phyloP scores from a whole-genome alignment of 1,140 invertebrate species.

The Holcopasites calliopsidis region DNA sequence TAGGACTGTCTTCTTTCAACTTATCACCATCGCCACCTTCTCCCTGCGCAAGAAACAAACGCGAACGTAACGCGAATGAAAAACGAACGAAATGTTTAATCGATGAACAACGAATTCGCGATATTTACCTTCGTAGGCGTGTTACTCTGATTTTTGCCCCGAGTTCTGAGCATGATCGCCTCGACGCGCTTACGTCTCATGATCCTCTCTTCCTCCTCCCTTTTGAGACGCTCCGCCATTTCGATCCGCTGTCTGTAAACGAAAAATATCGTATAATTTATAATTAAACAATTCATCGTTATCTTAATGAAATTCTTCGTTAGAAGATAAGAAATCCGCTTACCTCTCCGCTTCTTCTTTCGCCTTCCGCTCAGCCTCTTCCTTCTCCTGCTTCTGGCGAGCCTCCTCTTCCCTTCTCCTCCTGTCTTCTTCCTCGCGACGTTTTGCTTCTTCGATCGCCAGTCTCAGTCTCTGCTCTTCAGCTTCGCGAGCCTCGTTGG shows the following conservation, averaged over 20 bases:
- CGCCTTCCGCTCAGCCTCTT: slow-evolving; percentile 87
- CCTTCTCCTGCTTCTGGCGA: slow-evolving; percentile 86
- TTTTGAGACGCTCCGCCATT: slow-evolving; percentile 86
- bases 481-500: slow-evolving; percentile 85
- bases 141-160: slow-evolving; percentile 82
- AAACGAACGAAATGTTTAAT: neutral
- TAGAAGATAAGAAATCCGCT: slow-evolving; percentile 24
- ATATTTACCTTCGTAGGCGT: slow-evolving; percentile 77
- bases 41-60: slow-evolving; percentile 55
- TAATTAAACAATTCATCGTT: neutral
- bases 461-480: slow-evolving; percentile 87
- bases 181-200: slow-evolving; percentile 89
- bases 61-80: neutral
- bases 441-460: slow-evolving; percentile 84
- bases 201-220: slow-evolving; percentile 90
- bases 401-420: slow-evolving; percentile 84
- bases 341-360: slow-evolving; percentile 88
- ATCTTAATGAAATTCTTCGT: neutral
- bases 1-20: slow-evolving; percentile 75
- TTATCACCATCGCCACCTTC: slow-evolving; percentile 75
- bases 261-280: slow-evolving; percentile 11
- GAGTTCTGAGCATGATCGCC: slow-evolving; percentile 90
- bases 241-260: slow-evolving; percentile 84
- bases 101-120: neutral
- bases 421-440: slow-evolving; percentile 85